These are phyloP conservation scores for Myotis planiceps DNA, from an alignment of 2,797 vertebrate species.

Conservation along the genomic window DNA sequence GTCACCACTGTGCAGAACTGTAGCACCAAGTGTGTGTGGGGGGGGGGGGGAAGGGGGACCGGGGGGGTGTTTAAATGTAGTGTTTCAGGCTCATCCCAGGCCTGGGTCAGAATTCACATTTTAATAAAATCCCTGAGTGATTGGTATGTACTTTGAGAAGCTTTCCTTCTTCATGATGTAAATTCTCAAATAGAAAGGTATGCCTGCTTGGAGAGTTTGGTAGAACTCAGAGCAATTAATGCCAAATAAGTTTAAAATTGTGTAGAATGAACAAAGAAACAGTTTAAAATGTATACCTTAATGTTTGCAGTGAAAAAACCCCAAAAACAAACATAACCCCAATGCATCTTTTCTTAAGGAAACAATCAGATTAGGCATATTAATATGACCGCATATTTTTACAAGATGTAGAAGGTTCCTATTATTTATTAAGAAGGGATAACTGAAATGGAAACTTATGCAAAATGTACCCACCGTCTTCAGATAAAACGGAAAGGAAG, in stretches of 20 bases:
- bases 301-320: neutral
- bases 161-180: neutral
- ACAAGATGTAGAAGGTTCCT: neutral
- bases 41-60: no score
- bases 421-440: slow-evolving; percentile 1
- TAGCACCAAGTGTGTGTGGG: neutral
- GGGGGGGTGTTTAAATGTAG: neutral
- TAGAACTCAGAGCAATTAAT: neutral
- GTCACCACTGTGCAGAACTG: neutral
- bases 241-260: neutral
- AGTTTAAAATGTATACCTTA: neutral
- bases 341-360: slow-evolving; percentile 17
- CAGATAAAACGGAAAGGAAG: neutral
- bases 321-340: neutral
- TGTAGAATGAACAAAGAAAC: neutral
- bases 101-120: slow-evolving; percentile 1
- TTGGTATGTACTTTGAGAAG: neutral
- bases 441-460: neutral
- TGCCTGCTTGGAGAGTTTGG: neutral
- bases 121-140: neutral
- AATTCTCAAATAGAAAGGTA: slow-evolving; percentile 30
- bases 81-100: neutral
- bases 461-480: neutral
- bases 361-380: neutral
- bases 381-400: slow-evolving; percentile 10